These are phyloP conservation scores for Cliona cf. orientalis DNA, from an alignment of 37 sponge, comb jelly and placozoan genomes.

Conservation along the genomic window DNA sequence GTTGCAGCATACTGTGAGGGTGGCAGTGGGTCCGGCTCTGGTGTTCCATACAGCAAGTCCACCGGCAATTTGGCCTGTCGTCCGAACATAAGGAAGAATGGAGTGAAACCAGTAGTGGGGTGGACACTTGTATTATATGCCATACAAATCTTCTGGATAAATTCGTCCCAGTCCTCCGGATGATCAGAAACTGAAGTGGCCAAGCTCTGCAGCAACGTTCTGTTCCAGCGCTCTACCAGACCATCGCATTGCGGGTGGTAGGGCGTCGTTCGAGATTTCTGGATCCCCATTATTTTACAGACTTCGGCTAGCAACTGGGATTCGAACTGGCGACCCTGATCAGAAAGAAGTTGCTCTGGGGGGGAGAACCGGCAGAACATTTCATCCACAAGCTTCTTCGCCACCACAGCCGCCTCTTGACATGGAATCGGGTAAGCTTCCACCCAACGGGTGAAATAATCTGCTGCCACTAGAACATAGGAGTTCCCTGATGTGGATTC, in stretches of 20 bases:
- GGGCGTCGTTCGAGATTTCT: conserved; percentile 51
- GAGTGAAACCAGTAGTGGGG: conserved; percentile 27
- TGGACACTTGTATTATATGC: conserved; percentile 61
- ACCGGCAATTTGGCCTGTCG: conserved; percentile 43
- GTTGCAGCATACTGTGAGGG: conserved; percentile 23
- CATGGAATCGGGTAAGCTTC: conserved; percentile 67
- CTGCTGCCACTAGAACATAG: conserved; percentile 51
- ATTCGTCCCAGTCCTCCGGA: conserved; percentile 42
- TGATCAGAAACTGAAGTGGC: conserved; percentile 12
- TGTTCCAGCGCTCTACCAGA: conserved; percentile 60
- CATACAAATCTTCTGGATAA: conserved; percentile 36
- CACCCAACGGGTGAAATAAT: conserved; percentile 59
- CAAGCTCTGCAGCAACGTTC: conserved; percentile 30
- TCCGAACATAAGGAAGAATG: conserved; percentile 62
- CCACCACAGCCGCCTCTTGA: conserved; percentile 61
- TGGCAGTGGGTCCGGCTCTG: background rate
- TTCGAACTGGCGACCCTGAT: conserved; percentile 60
- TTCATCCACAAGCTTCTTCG: conserved; percentile 28
- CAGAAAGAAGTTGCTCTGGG: conserved; percentile 58
- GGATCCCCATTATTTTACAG: conserved; percentile 26
- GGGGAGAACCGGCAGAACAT: conserved; percentile 59
- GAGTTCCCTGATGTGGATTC: conserved; percentile 38
- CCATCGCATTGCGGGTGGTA: conserved; percentile 71
- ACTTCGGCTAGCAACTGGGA: conserved; percentile 34
- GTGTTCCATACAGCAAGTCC: conserved; percentile 10